phyloP scores from a whole-genome alignment of 2,113 vertebrate genomes.

The Alaudala cheleensis region DNA sequence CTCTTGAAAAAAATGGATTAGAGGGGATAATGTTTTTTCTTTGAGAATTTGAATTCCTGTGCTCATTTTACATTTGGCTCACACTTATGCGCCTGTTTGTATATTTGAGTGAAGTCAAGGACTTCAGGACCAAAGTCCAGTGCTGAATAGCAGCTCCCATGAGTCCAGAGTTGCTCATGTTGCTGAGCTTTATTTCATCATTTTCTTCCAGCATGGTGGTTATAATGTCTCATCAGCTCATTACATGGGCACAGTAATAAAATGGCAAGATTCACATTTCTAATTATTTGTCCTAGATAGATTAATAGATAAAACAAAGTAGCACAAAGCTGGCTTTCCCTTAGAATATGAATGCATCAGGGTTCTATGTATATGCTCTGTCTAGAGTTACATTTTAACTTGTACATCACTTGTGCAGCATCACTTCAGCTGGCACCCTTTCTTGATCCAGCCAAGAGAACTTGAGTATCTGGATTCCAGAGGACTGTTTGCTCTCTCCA shows the following conservation, averaged over 20 bases:
- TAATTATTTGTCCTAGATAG: not conserved
- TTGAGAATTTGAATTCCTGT: not conserved
- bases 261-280: not conserved
- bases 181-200: not conserved
- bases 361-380: not conserved
- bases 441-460: not conserved
- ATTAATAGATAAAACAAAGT: not conserved
- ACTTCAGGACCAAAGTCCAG: not conserved
- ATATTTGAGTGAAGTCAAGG: not conserved
- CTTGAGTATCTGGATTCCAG: not conserved
- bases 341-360: not conserved
- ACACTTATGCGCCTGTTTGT: not conserved
- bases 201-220: not conserved
- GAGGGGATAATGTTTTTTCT: not conserved
- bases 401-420: not conserved
- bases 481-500: not conserved
- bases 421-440: not conserved
- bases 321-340: not conserved
- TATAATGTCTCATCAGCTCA: not conserved
- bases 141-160: not conserved
- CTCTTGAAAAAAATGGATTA: not conserved
- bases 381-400: not conserved
- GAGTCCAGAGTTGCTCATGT: not conserved
- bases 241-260: not conserved
- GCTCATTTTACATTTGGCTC: not conserved